Percentiles rank a stretch among this genome's conserved stretches.
phyloP scores from a whole-genome alignment of 2,797 vertebrate species.

The Hybognathus amarus region DNA sequence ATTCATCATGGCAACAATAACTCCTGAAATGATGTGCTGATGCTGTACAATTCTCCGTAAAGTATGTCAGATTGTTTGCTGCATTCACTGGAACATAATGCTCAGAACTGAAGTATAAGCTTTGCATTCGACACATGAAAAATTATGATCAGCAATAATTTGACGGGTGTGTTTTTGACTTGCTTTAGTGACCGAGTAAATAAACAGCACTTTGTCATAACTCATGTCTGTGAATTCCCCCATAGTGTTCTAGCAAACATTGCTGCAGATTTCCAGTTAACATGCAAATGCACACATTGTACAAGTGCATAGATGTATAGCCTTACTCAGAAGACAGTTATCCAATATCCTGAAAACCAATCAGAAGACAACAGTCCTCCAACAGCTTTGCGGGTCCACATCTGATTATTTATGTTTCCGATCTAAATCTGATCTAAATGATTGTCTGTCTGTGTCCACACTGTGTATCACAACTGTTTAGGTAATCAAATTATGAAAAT shows the following conservation, averaged over 20 bases:
- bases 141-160: not conserved
- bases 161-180: not conserved
- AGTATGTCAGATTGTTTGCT: slow-evolving; percentile 4
- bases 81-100: not conserved
- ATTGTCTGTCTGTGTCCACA: too few species aligned
- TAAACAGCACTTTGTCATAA: not conserved
- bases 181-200: not conserved
- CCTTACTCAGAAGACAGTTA: not conserved
- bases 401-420: not conserved
- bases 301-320: not conserved
- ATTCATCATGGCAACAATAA: not conserved
- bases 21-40: not conserved
- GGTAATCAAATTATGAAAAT: too few species aligned
- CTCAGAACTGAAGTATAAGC: not conserved
- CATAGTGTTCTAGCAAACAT: not conserved
- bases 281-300: not conserved
- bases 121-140: not conserved
- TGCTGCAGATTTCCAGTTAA: not conserved
- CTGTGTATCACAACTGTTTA: not conserved
- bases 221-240: not conserved
- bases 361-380: not conserved
- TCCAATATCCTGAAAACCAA: not conserved
- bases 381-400: not conserved
- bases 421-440: too few species aligned
- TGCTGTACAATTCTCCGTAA: not conserved